Evolutionary conservation across 2,888 invertebrate genomes (phyloP).

Genomic region (Xestia ashworthii): DNA sequence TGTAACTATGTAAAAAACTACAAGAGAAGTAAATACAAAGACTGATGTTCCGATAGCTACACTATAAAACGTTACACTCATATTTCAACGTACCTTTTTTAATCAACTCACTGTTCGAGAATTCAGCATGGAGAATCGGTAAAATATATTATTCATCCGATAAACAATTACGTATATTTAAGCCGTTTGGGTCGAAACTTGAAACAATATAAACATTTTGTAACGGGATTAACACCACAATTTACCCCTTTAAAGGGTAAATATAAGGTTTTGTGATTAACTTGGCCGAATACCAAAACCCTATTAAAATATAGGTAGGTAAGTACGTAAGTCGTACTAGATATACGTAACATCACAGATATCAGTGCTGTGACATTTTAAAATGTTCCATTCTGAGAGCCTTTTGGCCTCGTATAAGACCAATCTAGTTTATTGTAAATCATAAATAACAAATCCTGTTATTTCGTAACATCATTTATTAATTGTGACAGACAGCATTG

Average conservation of each 20-base stretch:
- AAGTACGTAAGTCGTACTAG: not conserved
- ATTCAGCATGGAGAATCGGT: slow-evolving; percentile 30
- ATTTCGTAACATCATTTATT: too few species aligned
- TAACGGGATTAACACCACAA: slow-evolving; percentile 41
- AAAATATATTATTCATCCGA: slow-evolving; percentile 50
- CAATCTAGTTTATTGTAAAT: too few species aligned
- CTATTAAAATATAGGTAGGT: not conserved
- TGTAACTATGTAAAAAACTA: not conserved
- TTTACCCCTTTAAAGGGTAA: slow-evolving; percentile 21
- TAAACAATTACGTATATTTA: slow-evolving; percentile 55
- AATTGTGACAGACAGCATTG: too few species aligned
- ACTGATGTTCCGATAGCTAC: not conserved
- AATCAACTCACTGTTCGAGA: slow-evolving; percentile 49
- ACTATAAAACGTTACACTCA: slow-evolving; percentile 1
- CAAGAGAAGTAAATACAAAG: not conserved
- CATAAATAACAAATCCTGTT: too few species aligned
- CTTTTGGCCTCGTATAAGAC: too few species aligned
- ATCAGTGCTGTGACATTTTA: not conserved
- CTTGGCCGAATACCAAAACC: not conserved
- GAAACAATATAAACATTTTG: slow-evolving; percentile 48
- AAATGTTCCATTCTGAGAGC: too few species aligned
- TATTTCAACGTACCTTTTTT: slow-evolving; percentile 50
- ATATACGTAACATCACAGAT: not conserved
- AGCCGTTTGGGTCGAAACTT: slow-evolving; percentile 36
- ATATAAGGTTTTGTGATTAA: slow-evolving; percentile 34